phyloP scores from a whole-genome alignment of 1,140 invertebrate species.

The Solen grandis region DNA sequence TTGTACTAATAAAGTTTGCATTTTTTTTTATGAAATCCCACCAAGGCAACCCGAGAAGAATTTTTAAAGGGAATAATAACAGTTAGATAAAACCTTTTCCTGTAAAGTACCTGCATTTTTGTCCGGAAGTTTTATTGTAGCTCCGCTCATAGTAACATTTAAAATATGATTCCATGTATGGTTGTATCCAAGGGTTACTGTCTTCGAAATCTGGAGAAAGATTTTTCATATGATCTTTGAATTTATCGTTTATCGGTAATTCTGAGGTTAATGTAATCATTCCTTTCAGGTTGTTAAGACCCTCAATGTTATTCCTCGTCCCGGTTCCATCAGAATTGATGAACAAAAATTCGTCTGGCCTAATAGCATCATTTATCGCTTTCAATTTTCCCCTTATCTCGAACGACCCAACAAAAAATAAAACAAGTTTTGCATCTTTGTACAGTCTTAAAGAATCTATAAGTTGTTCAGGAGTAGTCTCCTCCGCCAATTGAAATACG shows the following conservation, averaged over 20 bases:
- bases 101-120: too few relatives aligned
- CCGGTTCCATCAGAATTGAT: slow-evolving; percentile 43
- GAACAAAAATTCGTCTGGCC: slow-evolving; percentile 32
- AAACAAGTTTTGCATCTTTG: slow-evolving; percentile 22
- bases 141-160: slow-evolving; percentile 40
- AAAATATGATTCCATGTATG: slow-evolving; percentile 19
- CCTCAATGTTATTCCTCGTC: neutral
- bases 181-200: slow-evolving; percentile 5
- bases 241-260: slow-evolving; percentile 18
- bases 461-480: neutral
- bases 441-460: neutral
- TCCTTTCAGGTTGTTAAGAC: slow-evolving; percentile 7
- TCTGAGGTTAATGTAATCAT: slow-evolving; percentile 12
- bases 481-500: neutral
- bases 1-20: too few relatives aligned
- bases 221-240: slow-evolving; percentile 18
- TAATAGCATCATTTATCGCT: neutral
- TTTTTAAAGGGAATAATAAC: too few relatives aligned
- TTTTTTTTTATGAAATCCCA: too few relatives aligned
- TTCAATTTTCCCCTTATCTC: slow-evolving; percentile 7
- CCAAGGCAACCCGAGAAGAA: too few relatives aligned
- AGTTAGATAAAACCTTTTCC: too few relatives aligned
- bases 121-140: slow-evolving; percentile 40
- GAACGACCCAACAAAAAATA: slow-evolving; percentile 24
- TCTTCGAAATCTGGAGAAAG: neutral